Base-by-base conservation (phyloP, 2,797 vertebrate genomes). In the Linurgus olivaceus region DNA sequence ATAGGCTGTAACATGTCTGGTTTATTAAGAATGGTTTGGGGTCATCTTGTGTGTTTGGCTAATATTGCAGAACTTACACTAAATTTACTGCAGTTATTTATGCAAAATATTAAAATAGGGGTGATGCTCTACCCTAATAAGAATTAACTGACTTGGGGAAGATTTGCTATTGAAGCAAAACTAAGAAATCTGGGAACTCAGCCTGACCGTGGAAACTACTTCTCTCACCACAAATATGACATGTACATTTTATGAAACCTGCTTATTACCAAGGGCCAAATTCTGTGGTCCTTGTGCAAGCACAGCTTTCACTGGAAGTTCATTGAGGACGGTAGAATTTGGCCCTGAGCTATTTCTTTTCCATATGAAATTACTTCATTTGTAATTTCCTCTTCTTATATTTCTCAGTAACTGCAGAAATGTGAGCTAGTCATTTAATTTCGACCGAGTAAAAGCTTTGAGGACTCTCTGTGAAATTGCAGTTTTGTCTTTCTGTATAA, bases 321-420 rank as follows among this genome's bases (percentile, higher is more conserved):
- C 93, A 94, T 73, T 59, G 37, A 96, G 87, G 93, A 94, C 23
- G 45, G 70, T 88, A 90, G 70, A 81, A 59, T 93, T 93, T 88
- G 88, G 89, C 85, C 98, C 98, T 26, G 37, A 95, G 93, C 88
- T 94, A 86, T 94, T 96, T 97, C 96, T 98, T 98, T 97, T 98
- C 97, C 97, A 95, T 95, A 96, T 96, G 96, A 96, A 96, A 98
- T 98, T 96, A 98, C 97, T 98, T 98, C 97, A 98, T 97, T 96
- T 92, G 94, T 97, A 96, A 92, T 96, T 95, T 94, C 97, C 97
- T 86, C 48, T 92, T 52, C 96, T 92, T 94, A 94, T 90, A 96
- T 94, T 96, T 97, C 96, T 85, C 86, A 82, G 90, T 88, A 88
- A 94, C 95, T 95, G 94, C 96, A 95, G 89, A 96, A 96, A 96